Base-by-base conservation (phyloP, 2,888 invertebrate genomes). In the Octonoba sinensis region DNA sequence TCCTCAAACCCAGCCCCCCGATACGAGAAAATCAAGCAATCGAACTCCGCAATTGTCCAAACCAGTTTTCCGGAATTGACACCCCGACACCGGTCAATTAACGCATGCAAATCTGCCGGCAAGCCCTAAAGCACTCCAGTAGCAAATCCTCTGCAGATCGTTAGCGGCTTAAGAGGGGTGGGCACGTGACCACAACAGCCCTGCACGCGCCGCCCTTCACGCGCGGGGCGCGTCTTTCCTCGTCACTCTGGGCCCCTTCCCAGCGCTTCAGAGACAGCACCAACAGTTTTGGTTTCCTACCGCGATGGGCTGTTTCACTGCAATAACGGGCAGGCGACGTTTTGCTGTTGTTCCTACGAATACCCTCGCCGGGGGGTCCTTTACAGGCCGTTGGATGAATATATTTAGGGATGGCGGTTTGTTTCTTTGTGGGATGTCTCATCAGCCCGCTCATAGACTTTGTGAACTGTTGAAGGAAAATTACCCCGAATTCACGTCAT, bases 141-240 rank as follows among this genome's bases (percentile, higher is more conserved):
- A 4, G 44, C 18, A 36, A 46, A 62, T 18, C 44, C 51, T n/a
- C 46, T 24, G 15, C 44, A 57, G 65, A 74, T 74, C 73, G 73
- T 74, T 74, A 74, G 73, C 73, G 73, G 73, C 66, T 74, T 65
- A 65, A 57, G 57, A 24, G 54, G 65, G n/a, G 27, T 1, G 15
- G 51, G 57, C 73, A 27, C 65, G 65, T 27, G 65, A 8, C 20
- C 20, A 18, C 46, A 16, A 44, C 57, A 22, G 18, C 57, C 44
- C 16, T 15, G 44, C 64, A 22, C 62, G 54, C 64, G 73, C 64
- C 62, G 22, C 49, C 70, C 59, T 71, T 60, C 70, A 47, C 16
- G 44, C 24, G 46, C 59, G 59, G 36, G 24, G 59, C 59, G 15
- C 36, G 36, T 27, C 27, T 6, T 27, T 27, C 27, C 27, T 27